Base-by-base conservation (phyloP, 2,797 vertebrate species). In the Gallinago nigripennis region DNA sequence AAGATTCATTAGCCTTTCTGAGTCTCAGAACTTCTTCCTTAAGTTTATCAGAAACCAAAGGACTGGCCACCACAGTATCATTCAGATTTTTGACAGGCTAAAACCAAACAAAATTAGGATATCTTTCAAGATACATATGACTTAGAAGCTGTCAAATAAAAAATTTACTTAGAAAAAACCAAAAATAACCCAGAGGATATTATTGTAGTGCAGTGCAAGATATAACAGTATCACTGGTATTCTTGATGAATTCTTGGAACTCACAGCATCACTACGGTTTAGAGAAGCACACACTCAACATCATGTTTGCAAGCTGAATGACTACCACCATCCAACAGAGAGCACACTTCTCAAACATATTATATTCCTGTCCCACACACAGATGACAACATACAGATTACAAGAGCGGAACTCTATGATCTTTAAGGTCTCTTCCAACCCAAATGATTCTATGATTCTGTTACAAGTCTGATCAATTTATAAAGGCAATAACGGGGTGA, bases 11-110 rank as follows among this genome's bases (percentile, higher is more conserved):
- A 90, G 99, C 98, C 93, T 98, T 98, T 96, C 97, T 97, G 63
- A 99, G 98, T 60, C 31, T 97, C 15, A 93, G 35, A 72, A 99
- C 53, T 33, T 99, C 98, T 79, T 98, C 98, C 83, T 97, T 98
- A 88, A 98, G 90, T 27, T 84, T 95, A 73, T 92, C 96, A 65
- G 95, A 30, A 51, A 96, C 68, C 7, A 75, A 96, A 53, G 92
- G 86, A 41, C 51, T 88, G n/a, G 82, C 48, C 79, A 78, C 58
- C 20, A 60, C 58, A 20, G 63, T 66, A 95, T 97, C 96, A 37
- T 82, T 41, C 80, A 77, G 89, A 76, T 97, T 98, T 79, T 95
- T 97, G 76, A 95, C 94, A 51, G 97, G 76, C 99, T 99, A 76
- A 87, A 82, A 90, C 54, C 24, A 90, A 82, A 90, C 35, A 35